Evolutionary conservation across 2,888 invertebrate genomes (phyloP).

Genomic region (Hermodice carunculata): DNA sequence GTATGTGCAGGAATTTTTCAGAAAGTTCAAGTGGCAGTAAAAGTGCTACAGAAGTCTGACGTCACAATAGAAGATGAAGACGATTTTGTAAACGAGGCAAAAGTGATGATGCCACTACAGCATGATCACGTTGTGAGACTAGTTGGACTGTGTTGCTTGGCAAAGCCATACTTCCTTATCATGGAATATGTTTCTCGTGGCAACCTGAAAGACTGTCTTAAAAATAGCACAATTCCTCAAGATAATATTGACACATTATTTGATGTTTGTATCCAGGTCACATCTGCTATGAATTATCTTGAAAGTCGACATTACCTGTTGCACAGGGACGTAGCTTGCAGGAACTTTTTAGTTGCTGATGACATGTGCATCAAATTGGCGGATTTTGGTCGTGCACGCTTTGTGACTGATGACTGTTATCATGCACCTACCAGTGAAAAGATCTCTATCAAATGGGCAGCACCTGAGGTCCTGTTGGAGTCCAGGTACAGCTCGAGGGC

Average conservation of each 20-base stretch:
- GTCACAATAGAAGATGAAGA: constrained; percentile 37
- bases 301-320: constrained; percentile 41
- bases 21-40: constrained; percentile 35
- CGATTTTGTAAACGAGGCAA: constrained; percentile 44
- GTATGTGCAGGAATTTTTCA: constrained; percentile 39
- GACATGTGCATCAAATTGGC: constrained; percentile 42
- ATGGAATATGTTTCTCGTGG: constrained; percentile 39
- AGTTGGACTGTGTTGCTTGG: constrained; percentile 38
- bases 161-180: constrained; percentile 42
- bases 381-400: constrained; percentile 42
- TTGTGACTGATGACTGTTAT: constrained; percentile 43
- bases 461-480: constrained; percentile 44
- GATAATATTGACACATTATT: constrained; percentile 42
- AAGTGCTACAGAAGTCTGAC: constrained; percentile 41
- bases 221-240: constrained; percentile 20
- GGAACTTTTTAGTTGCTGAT: constrained; percentile 39
- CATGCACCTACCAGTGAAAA: constrained; percentile 34
- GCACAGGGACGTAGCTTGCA: constrained; percentile 42
- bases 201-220: constrained; percentile 38
- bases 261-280: constrained; percentile 44
- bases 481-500: constrained; percentile 44
- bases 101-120: constrained; percentile 33
- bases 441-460: constrained; percentile 42
- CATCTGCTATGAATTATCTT: constrained; percentile 39
- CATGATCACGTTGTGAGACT: constrained; percentile 43